Base-by-base conservation (phyloP, 2,797 vertebrate genomes). In the Halcyon chelicuti region DNA sequence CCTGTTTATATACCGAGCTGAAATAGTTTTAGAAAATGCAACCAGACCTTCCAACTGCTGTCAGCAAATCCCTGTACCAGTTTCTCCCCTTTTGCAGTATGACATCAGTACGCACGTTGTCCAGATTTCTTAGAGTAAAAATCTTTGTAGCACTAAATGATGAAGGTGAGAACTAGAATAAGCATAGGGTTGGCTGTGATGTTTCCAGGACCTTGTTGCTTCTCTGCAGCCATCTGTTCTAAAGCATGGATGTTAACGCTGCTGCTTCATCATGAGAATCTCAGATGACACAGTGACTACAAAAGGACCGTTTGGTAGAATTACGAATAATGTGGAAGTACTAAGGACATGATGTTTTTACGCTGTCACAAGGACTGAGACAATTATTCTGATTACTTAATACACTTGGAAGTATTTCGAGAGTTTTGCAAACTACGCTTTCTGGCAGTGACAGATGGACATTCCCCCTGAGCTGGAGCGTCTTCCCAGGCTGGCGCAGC, bases 1-100 rank as follows among this genome's bases (percentile, higher is more conserved):
- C 23, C 12, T 72, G 7, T 58, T 90, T 88, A 23, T 71, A 39
- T 63, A 58, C 42, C 31, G 55, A 88, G 66, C 85, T 88, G 66
- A 88, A 94, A 75, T 18, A 88, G 93, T 84, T 92, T 37, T 63
- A 94, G 95, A 81, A 93, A 96, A 97, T 93, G 93, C 85, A 96
- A 86, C 93, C 91, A 37, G 77, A 93, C 90, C 90, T 95, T 95
- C 87, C 39, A 71, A 3, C 10, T 81, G 51, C 39, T 89, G 72
- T 68, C 87, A 83, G 65, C 19, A 86, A 47, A 44, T 66, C 39
- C 51, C 31, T 21, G 0, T 57, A 20, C 3, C 13, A 54, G 10
- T 63, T 72, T 86, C 35, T 86, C 22, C 42, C 42, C 8, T 51
- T 77, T 44, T 74, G 55, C 40, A 23, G 46, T 49, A 17, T 35